phyloP scores from a whole-genome alignment of 2,888 invertebrate species.

The Drosophila diplacantha region DNA sequence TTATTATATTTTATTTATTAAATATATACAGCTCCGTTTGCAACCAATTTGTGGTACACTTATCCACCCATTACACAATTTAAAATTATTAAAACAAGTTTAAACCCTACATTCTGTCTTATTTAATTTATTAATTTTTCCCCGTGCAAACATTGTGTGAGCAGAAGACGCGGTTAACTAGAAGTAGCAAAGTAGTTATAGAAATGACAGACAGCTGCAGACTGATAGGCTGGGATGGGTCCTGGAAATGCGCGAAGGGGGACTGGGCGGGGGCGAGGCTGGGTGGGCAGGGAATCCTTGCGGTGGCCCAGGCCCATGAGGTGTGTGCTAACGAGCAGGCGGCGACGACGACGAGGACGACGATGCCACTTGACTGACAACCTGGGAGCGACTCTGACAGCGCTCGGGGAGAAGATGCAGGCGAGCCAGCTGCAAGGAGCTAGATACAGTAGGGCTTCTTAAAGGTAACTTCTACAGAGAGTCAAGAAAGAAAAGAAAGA shows the following conservation, averaged over 20 bases:
- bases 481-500: no score
- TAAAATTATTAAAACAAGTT: neutral
- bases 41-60: no score
- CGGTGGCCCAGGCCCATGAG: slow-evolving; percentile 37
- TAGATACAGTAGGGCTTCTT: neutral
- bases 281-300: slow-evolving; percentile 21
- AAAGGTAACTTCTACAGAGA: neutral
- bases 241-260: neutral
- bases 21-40: neutral
- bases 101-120: neutral
- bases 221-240: slow-evolving; percentile 2
- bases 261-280: neutral
- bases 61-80: no score
- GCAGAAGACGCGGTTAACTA: slow-evolving; percentile 56
- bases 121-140: neutral
- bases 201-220: slow-evolving; percentile 64
- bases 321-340: slow-evolving; percentile 65
- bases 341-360: slow-evolving; percentile 48
- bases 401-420: slow-evolving; percentile 25
- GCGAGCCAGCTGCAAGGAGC: slow-evolving; percentile 1
- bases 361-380: slow-evolving; percentile 68
- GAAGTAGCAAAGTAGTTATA: slow-evolving; percentile 71
- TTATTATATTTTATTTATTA: neutral
- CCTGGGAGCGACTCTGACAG: slow-evolving; percentile 45
- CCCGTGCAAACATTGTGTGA: slow-evolving; percentile 3